Evolutionary conservation across 2,797 vertebrate genomes (phyloP), one percentile per base, ranked within the genome.

Genomic region (Sphaeramia orbicularis): DNA sequence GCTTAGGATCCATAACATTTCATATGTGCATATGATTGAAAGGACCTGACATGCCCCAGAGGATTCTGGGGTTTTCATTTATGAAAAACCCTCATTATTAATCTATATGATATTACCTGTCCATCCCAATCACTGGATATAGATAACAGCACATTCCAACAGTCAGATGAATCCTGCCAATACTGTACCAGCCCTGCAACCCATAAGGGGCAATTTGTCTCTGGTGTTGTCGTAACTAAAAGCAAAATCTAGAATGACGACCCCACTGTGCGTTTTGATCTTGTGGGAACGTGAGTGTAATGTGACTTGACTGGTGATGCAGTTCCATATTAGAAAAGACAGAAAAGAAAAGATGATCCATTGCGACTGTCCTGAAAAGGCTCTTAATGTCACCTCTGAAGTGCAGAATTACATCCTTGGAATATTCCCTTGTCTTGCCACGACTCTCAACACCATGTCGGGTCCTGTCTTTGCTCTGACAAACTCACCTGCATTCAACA

Each of bases 401-500:
- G 21, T 12, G 15, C 8, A 14, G 11, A 42, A 3, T 71, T 21
- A 15, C 24, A 32, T 21, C 47, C 21, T 57, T 71, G 65, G 36
- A 59, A 40, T 70, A 7, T 58, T 66, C 71, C 1, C 57, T 41
- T 63, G 48, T 65, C 50, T 65, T 47, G 32, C 8, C 1, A n/a
- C 19, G 21, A 62, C 55, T 57, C 30, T 81, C 36, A 62, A 59
- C 49, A 66, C 37, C 30, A 48, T 58, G 57, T 56, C 15, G 4
- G 30, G 11, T 48, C 44, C 65, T 58, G 27, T 71, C 73, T 71
- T 69, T 37, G n/a, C 48, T 58, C 59, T 76, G 77, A 82, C 66
- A 78, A 65, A 53, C 57, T 78, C 71, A 80, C 40, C 72, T 69
- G 62, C 74, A 55, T 72, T 70, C 58, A 66, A 63, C 60, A 45